A percentile compares a stretch with the other conserved stretches of the same genome.
Evolutionary conservation across 2,113 vertebrate species (phyloP).

Genomic region (Erpornis zantholeuca): DNA sequence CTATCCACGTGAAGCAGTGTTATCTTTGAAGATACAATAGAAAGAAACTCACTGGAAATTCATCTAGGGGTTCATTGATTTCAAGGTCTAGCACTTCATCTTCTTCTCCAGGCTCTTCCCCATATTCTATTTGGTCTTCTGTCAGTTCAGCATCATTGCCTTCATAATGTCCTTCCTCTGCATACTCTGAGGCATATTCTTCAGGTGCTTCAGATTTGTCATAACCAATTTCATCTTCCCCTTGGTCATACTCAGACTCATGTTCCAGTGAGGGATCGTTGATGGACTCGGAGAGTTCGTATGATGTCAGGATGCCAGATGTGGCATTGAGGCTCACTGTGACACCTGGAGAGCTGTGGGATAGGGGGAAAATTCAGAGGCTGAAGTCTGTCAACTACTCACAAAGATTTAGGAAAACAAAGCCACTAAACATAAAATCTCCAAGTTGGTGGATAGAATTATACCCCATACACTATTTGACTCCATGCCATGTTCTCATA

Average conservation of each 20-base stretch:
- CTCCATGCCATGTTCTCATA: constrained; percentile 1
- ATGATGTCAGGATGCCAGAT: constrained; percentile 76
- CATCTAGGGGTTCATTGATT: constrained; percentile 94
- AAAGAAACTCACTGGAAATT: constrained; percentile 91
- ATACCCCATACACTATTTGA: neutral
- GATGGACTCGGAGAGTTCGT: constrained; percentile 71
- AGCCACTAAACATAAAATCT: neutral
- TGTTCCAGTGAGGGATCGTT: constrained; percentile 74
- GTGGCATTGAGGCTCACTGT: constrained; percentile 81
- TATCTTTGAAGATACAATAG: constrained; percentile 79
- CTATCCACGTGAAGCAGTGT: constrained; percentile 71
- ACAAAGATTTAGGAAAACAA: neutral
- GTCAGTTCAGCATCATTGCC: constrained; percentile 73
- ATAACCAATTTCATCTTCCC: constrained; percentile 77
- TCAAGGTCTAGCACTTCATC: constrained; percentile 94
- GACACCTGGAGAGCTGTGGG: constrained; percentile 77
- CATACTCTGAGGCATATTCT: constrained; percentile 74
- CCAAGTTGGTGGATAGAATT: neutral
- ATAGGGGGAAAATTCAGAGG: neutral
- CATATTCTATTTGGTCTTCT: constrained; percentile 85
- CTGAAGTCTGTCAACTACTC: neutral
- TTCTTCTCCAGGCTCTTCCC: constrained; percentile 77
- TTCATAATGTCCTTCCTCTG: constrained; percentile 78
- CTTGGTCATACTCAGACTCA: constrained; percentile 78
- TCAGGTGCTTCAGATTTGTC: constrained; percentile 77